These are phyloP conservation scores for Mayetiola destructor DNA, from an alignment of 2,888 invertebrate species.

Conservation along the genomic window DNA sequence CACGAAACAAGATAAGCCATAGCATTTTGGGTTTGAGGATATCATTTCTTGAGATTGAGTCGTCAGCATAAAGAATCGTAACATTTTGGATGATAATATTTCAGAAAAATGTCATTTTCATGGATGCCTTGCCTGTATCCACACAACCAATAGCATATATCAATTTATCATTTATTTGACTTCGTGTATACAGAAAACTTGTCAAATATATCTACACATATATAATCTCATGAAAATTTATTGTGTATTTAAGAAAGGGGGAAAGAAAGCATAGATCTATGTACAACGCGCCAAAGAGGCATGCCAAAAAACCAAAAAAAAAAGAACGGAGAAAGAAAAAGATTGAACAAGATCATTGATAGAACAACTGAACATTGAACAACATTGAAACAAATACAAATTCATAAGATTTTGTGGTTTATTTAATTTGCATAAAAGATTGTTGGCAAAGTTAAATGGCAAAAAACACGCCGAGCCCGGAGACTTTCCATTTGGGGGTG, in stretches of 20 bases:
- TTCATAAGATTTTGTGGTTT: slow-evolving; percentile 15
- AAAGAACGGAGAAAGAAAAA: background rate
- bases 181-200: slow-evolving; percentile 15
- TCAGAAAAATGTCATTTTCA: no score
- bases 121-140: no score
- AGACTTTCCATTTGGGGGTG: no score
- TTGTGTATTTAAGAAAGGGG: slow-evolving; percentile 6
- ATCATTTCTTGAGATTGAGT: slow-evolving; percentile 14
- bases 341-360: slow-evolving; percentile 4
- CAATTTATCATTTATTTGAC: slow-evolving; percentile 12
- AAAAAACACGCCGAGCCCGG: background rate
- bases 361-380: background rate
- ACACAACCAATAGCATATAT: no score
- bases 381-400: slow-evolving; percentile 4
- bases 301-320: no score
- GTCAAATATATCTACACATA: no score
- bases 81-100: no score
- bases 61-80: no score
- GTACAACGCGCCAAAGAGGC: background rate
- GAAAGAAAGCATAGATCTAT: background rate
- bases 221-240: slow-evolving; percentile 16
- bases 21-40: no score
- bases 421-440: slow-evolving; percentile 16
- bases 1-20: no score
- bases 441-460: slow-evolving; percentile 6